Evolutionary conservation across 2,888 invertebrate species (phyloP), one percentile per base, ranked within the genome.

Genomic region (Idaea straminata): DNA sequence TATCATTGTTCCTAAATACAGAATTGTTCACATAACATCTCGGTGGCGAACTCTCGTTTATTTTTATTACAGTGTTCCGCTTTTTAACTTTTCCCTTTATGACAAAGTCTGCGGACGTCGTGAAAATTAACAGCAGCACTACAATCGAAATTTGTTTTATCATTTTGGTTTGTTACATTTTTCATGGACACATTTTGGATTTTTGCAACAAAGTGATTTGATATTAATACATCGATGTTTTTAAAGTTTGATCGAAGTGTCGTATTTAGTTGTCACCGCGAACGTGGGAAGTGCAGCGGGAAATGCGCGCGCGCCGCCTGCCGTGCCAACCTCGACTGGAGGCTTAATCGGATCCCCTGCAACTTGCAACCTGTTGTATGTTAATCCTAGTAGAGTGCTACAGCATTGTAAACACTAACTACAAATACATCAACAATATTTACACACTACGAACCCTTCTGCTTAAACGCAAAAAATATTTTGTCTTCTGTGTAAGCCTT

Each of bases 71-170:
- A 64, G 91, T 89, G 78, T 92, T 91, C 69, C 92, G 84, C 80
- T 89, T 92, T 84, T 84, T 91, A 76, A 91, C 87, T 80, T 86
- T 86, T 72, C 87, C 91, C 83, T 87, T 91, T 79, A 89, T 82
- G 73, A 83, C 77, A 69, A 87, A 84, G 74, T 89, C 86, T 63
- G 87, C 87, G 65, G 82, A 75, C 72, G 83, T 80, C 69, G 78
- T 73, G 64, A 81, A 78, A 75, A 83, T 77, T 72, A 85, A 78
- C 72, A 83, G 74, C 70, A 82, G 66, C 73, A 84, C 79, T 77
- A 81, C 61, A 69, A 81, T 72, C 62, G 72, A 65, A 64, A 79
- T 74, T 74, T 72, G 70, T 69, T 81, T 84, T 75, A 79, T 81
- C 87, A 89, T 89, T 83, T 86, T 87, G 79, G 63, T 62, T 58